Evolutionary conservation across 2,113 vertebrate species (phyloP), one percentile per base, ranked within the genome.

Genomic region (Oreochromis aureus): DNA sequence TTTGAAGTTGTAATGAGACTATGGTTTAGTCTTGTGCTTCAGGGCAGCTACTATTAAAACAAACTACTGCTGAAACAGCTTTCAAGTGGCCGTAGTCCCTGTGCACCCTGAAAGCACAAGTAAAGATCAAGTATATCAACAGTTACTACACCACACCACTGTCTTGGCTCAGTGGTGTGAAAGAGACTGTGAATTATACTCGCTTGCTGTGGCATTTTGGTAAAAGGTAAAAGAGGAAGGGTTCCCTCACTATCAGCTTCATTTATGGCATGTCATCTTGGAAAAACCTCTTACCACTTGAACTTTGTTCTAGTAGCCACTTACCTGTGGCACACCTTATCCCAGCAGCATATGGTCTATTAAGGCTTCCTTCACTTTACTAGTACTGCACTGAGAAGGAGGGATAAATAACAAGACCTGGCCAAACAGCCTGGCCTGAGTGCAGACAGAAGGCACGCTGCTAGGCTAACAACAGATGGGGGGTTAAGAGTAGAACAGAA

Each of bases 261-360:
- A 18, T 48, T 88, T 58, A 39, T 56, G 3, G 4, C 6, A n/a
- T 36, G 13, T 27, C 56, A 61, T 73, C 24, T 78, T 48, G 2
- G 13, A 32, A 69, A 69, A 71, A 76, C 59, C 54, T 73, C 71
- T 22, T 39, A 41, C 10, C 55, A 51, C 53, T 32, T 87, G 83
- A 92, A 84, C 90, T 94, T 81, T 88, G 66, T 87, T 82, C 82
- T 12, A 53, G 19, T 58, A 46, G 83, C 86, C 87, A 84, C 32
- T 92, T 81, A 78, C 78, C 79, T 82, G 79, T 80, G 48, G 51
- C 84, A 44, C 46, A 69, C 66, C 54, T 89, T 84, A 87, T 93
- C 89, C 83, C 55, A 18, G 48, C 15, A 46, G 78, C 93, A 92
- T 92, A 92, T 95, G 85, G 80, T 78, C 81, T 32, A 34, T 18